Evolutionary conservation across 1,140 invertebrate genomes (phyloP).

Genomic region (Drosophila saltans): DNA sequence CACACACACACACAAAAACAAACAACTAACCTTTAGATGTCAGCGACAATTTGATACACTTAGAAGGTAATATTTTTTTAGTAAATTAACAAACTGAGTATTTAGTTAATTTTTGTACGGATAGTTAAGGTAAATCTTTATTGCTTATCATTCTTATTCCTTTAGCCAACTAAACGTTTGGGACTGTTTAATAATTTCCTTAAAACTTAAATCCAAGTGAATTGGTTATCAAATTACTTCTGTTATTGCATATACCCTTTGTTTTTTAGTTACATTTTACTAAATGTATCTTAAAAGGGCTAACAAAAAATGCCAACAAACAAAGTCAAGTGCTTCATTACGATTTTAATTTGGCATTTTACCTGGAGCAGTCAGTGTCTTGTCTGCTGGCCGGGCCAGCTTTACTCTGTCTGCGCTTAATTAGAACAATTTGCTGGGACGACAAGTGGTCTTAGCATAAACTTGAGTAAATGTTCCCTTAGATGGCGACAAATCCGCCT

Average conservation of each 20-base stretch:
- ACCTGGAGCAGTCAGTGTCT: slow-evolving; percentile 36
- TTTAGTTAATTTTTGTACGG: too few species aligned
- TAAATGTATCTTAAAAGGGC: slow-evolving; percentile 23
- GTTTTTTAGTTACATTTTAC: neutral
- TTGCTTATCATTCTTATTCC: too few species aligned
- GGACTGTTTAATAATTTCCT: too few species aligned
- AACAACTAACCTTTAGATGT: neutral
- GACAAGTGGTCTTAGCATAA: slow-evolving; percentile 67
- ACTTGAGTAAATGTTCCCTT: slow-evolving; percentile 51
- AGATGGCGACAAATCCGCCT: slow-evolving; percentile 46
- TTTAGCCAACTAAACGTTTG: neutral
- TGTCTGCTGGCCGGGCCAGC: slow-evolving; percentile 14
- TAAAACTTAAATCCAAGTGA: too few species aligned
- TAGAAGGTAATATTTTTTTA: too few species aligned
- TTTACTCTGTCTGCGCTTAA: slow-evolving; percentile 56
- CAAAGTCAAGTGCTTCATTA: slow-evolving; percentile 61
- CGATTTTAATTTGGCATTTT: slow-evolving; percentile 75
- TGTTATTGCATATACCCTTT: neutral
- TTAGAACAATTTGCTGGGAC: slow-evolving; percentile 72
- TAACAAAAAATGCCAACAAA: slow-evolving; percentile 37
- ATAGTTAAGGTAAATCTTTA: neutral
- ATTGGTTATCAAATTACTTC: neutral
- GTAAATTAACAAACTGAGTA: too few species aligned
- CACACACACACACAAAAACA: neutral
- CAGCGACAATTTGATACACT: slow-evolving; percentile 2